These are phyloP conservation scores for Trichechus manatus DNA, from an alignment of 2,113 vertebrate genomes.

Conservation along the genomic window DNA sequence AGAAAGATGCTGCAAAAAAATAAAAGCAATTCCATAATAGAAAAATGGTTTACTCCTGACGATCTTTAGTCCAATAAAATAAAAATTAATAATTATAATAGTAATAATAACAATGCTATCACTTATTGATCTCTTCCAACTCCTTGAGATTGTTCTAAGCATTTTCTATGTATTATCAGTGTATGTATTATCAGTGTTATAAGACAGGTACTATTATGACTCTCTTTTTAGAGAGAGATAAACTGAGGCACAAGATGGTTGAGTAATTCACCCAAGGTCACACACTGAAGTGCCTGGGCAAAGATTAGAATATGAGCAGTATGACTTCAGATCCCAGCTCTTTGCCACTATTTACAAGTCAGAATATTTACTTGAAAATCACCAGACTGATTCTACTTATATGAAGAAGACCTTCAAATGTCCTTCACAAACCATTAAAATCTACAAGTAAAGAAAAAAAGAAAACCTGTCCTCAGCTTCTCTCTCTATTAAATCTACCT, in stretches of 20 bases:
- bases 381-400: neutral
- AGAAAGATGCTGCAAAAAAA: neutral
- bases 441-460: conserved; percentile 3
- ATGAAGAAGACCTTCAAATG: neutral
- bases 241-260: neutral
- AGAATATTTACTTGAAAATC: neutral
- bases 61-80: neutral
- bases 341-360: neutral
- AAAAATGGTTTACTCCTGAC: neutral
- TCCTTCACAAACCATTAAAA: neutral
- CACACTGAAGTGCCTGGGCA: neutral
- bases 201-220: neutral
- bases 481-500: neutral
- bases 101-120: neutral
- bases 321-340: neutral
- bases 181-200: neutral
- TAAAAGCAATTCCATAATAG: neutral
- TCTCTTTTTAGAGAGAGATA: neutral
- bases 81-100: conserved; percentile 9
- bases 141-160: neutral
- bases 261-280: neutral
- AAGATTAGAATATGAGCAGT: neutral
- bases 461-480: neutral
- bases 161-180: neutral
- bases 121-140: neutral